Conservation (phyloP, 2,797 vertebrate species). For the Pangasius mekongensis region DNA sequence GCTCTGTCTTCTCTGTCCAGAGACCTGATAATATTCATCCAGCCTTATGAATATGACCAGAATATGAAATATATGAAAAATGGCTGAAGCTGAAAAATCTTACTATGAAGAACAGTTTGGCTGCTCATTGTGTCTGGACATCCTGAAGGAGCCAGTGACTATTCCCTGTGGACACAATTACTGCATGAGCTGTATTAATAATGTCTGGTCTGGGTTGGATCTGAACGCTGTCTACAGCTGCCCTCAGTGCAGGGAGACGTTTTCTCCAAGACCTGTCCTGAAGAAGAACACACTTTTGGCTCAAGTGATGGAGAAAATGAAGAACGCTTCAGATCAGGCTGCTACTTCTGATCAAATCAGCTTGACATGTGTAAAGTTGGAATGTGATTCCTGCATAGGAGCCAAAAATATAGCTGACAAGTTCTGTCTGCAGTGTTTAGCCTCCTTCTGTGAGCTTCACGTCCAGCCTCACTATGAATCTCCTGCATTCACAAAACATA, state of each 20-base stretch:
- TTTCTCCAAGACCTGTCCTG: conserved; percentile 62
- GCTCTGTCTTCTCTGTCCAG: background rate
- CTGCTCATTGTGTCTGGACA: conserved; percentile 69
- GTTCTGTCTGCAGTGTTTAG: too few species aligned
- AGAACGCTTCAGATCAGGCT: background rate
- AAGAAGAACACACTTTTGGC: conserved; percentile 63
- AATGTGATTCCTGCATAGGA: too few species aligned
- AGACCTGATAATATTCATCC: background rate
- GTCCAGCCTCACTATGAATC: background rate
- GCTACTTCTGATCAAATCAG: too few species aligned
- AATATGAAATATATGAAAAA: background rate
- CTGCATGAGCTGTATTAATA: conserved; percentile 67
- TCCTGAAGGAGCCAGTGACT: conserved; percentile 63
- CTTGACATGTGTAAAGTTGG: too few species aligned
- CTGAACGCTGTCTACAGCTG: conserved; percentile 49
- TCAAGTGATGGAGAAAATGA: conserved; percentile 29
- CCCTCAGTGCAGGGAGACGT: conserved; percentile 67
- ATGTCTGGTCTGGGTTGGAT: conserved; percentile 54
- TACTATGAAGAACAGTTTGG: conserved; percentile 56
- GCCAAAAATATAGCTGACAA: too few species aligned
- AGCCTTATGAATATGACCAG: background rate
- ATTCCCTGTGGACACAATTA: conserved; percentile 61
- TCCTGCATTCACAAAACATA: conserved; percentile 42
- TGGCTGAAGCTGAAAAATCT: conserved; percentile 6
- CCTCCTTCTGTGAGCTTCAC: too few species aligned